Evolutionary conservation across 2,113 vertebrate genomes (phyloP), one percentile per base, ranked within the genome.

Genomic region (Sardina pilchardus): DNA sequence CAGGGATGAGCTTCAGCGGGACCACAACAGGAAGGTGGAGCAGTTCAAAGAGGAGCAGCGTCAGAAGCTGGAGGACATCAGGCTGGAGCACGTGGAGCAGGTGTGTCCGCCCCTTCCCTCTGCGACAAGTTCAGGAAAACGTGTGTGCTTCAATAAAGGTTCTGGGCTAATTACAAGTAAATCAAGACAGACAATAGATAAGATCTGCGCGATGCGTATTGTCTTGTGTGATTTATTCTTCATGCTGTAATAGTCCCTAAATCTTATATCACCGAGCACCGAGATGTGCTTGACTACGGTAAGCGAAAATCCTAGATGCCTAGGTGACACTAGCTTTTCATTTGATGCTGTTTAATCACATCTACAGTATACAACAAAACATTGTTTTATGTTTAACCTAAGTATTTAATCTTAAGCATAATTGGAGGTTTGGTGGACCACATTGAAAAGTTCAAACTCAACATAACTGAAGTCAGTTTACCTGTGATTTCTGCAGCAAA

Each of bases 11-110:
- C 71, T 78, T 10, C 71, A 78, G 34, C 71, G 71, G 10, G 71
- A 78, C 12, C 71, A 78, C 71, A 36, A 34, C 71, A 3, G 71
- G 71, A 34, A 36, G 34, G 30, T 78, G 71, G 71, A 78, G 71
- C 71, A 78, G 30, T 30, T 6, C 9, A 78, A 78, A 36, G 71
- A 78, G 30, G 71, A 39, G 26, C 71, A 78, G 71, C 30, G 71
- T 30, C 71, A 78, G 71, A 78, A 78, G 71, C 71, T 78, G 71
- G 71, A 78, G 71, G 71, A 30, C 71, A 36, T 78, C 30, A 78
- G 71, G 71, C 71, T 78, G 71, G 71, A 78, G 14, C 30, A 78
- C 14, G 71, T 78, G 71, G 71, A 78, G 71, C 71, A 78, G 71
- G 71, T 78, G 71, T 34, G 71, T 78, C 71, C 12, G 30, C 71